Conservation (phyloP, 2,113 vertebrate species). For the Lophochroa leadbeateri region DNA sequence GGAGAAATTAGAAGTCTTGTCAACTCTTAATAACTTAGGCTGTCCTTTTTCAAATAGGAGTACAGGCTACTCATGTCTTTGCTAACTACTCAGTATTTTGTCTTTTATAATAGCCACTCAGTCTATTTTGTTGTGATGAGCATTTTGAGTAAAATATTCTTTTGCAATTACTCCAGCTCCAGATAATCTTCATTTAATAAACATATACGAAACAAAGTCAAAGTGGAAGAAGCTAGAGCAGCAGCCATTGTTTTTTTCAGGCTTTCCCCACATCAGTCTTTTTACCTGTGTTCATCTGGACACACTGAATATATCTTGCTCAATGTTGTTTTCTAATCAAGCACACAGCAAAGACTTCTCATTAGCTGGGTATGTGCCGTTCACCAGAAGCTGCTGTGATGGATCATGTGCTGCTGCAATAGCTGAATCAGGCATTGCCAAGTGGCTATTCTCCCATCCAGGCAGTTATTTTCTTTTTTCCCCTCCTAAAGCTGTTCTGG, state of each 20-base stretch:
- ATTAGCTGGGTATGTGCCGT: too few relatives aligned
- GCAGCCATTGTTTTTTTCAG: not conserved
- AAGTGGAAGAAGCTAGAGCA: not conserved
- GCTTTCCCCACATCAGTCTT: not conserved
- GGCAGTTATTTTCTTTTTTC: not conserved
- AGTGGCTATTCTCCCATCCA: fast-evolving
- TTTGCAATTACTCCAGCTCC: not conserved
- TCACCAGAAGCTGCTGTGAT: not conserved
- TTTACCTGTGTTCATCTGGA: not conserved
- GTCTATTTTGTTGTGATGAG: not conserved
- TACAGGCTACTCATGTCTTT: not conserved
- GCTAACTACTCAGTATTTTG: not conserved
- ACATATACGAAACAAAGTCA: not conserved
- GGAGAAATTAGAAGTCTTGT: not conserved
- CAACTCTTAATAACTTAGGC: not conserved
- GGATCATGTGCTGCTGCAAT: not conserved
- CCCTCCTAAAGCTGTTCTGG: not conserved
- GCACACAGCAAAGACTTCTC: not conserved
- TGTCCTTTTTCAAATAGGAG: not conserved
- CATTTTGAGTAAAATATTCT: not conserved
- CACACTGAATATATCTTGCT: not conserved
- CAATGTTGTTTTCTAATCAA: not conserved
- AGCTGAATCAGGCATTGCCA: fast-evolving
- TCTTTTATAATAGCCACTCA: not conserved
- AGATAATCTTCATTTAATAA: not conserved